Evolutionary conservation across 2,888 invertebrate species (phyloP), one percentile per base, ranked within the genome.

Genomic region (Heliconius charithonia): DNA sequence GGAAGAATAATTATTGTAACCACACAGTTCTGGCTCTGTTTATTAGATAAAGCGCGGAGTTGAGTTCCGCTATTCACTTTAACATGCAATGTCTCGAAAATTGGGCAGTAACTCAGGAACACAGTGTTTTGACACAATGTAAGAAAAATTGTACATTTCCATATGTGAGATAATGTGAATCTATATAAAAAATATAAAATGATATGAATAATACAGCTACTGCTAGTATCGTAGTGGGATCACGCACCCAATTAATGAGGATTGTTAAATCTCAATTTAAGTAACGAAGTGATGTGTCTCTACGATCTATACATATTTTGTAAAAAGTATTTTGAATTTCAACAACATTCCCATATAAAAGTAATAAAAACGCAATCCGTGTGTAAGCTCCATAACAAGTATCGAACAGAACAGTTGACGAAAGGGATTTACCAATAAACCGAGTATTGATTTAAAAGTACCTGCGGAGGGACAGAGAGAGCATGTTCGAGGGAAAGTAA

Each of bases 401-500:
- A 77, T 67, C 59, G 74, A 78, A 66, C 73, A 63, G 75, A 78
- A 62, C 81, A 76, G 80, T 83, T 82, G 82, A 83, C 82, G 83
- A 79, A 82, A 82, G 80, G 80, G 79, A 80, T 82, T 83, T 82
- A 83, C 77, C 83, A 83, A 83, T 83, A 82, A 77, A 83, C 77
- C 79, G 78, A 80, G 83, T 83, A 83, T 83, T 83, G 83, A 83
- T 83, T 83, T 82, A 83, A 81, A 83, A 83, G 79, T 83, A 83
- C 83, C 83, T 83, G 83, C 70, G 59, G 69, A 81, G 82, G 81
- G 83, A 77, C 78, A 77, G 56, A 77, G 45, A 16, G 67, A 66
- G 27, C 70, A 70, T 22, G 73, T 59, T 59, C 59, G 13, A 69
- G 72, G 71, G 65, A 71, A 77, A 78, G 62, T 77, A 75, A 77